These are phyloP conservation scores for Raja brachyura DNA, from an alignment of 2,113 vertebrate genomes.

Conservation along the genomic window DNA sequence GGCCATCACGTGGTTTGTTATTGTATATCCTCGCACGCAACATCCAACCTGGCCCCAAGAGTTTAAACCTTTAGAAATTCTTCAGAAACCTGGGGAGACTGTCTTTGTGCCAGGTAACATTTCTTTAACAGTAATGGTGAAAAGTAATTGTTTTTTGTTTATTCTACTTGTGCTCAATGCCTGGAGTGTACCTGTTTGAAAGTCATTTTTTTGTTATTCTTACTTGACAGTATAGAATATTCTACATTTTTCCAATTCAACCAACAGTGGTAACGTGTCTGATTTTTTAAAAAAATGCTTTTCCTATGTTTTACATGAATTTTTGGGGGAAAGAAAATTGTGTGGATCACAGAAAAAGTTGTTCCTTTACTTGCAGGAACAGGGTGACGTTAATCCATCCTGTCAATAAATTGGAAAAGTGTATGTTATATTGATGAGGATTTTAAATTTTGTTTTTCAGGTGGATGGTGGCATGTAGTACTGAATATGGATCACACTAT, in stretches of 20 bases:
- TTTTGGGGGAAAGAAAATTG: background rate
- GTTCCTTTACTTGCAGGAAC: background rate
- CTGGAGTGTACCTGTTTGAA: background rate
- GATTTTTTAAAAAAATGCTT: background rate
- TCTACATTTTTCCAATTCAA: background rate
- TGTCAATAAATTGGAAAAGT: background rate
- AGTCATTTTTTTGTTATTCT: background rate
- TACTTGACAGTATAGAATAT: background rate
- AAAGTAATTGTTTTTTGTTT: background rate
- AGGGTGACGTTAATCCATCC: background rate
- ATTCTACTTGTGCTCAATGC: background rate
- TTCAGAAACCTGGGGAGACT: constrained; percentile 89
- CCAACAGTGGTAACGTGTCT: background rate
- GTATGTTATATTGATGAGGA: background rate
- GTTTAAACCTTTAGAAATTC: constrained; percentile 86
- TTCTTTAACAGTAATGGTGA: background rate
- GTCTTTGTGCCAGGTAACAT: constrained; percentile 91
- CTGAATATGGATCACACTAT: constrained; percentile 91
- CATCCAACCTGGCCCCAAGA: constrained; percentile 82
- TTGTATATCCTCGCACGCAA: constrained; percentile 86
- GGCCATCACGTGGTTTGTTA: constrained; percentile 93
- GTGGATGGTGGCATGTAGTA: constrained; percentile 98
- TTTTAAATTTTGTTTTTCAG: constrained; percentile 52
- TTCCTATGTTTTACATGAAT: background rate
- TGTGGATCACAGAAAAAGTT: background rate